phyloP scores from a whole-genome alignment of 2,113 vertebrate genomes.

The Brachyhypopomus occidentalis region DNA sequence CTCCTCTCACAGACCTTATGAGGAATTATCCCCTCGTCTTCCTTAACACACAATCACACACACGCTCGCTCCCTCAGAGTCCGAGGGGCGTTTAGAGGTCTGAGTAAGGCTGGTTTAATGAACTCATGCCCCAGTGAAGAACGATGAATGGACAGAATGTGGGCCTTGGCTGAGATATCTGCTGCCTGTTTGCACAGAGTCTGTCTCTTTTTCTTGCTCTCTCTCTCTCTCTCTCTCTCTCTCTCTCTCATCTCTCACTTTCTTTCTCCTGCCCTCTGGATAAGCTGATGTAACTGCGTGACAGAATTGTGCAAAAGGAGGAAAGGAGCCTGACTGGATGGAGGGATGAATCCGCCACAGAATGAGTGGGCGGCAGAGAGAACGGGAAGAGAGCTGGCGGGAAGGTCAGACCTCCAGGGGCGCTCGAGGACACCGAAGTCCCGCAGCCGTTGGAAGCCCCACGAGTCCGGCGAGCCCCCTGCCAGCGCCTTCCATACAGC shows the following conservation, averaged over 20 bases:
- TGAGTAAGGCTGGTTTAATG: conserved; percentile 31
- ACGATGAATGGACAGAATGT: conserved; percentile 38
- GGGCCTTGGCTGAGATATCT: conserved; percentile 34
- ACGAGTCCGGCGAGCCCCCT: not conserved
- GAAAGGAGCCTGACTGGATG: conserved; percentile 38
- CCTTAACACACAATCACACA: not conserved
- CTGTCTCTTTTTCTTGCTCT: conserved; percentile 5
- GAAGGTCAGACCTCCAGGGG: conserved; percentile 38
- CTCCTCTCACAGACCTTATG: not conserved
- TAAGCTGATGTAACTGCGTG: conserved; percentile 55
- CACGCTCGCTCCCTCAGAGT: not conserved
- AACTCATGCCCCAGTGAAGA: conserved; percentile 18
- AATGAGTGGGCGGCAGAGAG: conserved; percentile 38
- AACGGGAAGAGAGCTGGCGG: conserved; percentile 49
- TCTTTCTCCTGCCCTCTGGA: conserved; percentile 41
- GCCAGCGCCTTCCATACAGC: not conserved
- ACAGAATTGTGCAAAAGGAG: conserved; percentile 52
- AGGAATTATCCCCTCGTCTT: not conserved
- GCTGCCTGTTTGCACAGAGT: conserved; percentile 15
- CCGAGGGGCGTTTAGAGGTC: conserved; percentile 19
- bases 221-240: conserved; percentile 26
- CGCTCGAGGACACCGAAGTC: conserved; percentile 12
- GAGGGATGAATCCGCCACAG: conserved; percentile 41
- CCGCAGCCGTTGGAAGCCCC: not conserved
- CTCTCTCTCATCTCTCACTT: conserved; percentile 9